phyloP scores from a whole-genome alignment of 2,113 vertebrate species.

The Cyprinodon variegatus region DNA sequence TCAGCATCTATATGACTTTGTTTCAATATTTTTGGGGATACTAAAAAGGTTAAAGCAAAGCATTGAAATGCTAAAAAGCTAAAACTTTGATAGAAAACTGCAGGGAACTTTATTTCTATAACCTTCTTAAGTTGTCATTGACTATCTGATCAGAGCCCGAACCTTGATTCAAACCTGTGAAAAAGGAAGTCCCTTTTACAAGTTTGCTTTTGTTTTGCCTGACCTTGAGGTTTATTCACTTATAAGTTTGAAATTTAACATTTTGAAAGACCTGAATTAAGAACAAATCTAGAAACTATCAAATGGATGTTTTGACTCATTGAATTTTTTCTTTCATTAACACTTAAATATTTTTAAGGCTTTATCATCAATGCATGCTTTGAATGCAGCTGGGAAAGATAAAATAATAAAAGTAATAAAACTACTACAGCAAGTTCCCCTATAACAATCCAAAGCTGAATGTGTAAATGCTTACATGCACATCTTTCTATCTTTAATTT shows the following conservation, averaged over 20 bases:
- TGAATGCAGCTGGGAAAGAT: slow-evolving; percentile 3
- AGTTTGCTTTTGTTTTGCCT: slow-evolving; percentile 5
- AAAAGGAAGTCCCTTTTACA: background rate
- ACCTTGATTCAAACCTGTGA: background rate
- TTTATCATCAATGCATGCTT: slow-evolving; percentile 6
- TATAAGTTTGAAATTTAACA: background rate
- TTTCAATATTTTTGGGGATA: too few species aligned
- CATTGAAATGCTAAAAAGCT: too few species aligned
- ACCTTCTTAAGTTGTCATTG: slow-evolving; percentile 21
- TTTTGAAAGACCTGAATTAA: slow-evolving; percentile 2
- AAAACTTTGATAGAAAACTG: too few species aligned
- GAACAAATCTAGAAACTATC: background rate
- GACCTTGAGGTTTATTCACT: background rate
- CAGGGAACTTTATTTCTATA: too few species aligned
- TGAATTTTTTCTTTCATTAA: background rate
- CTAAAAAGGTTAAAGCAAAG: too few species aligned
- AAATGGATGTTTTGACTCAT: background rate
- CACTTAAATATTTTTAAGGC: slow-evolving; percentile 12
- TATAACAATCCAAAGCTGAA: slow-evolving; percentile 9
- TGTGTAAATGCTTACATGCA: slow-evolving; percentile 13
- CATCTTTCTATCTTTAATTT: slow-evolving; percentile 22
- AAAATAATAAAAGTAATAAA: slow-evolving; percentile 25
- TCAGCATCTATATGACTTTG: too few species aligned
- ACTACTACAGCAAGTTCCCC: slow-evolving; percentile 28
- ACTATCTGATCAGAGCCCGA: background rate